A percentile compares a stretch with the other conserved stretches of the same genome.
Evolutionary conservation across 2,888 invertebrate species (phyloP).

Genomic region (Hermaeophaga mercurialis): DNA sequence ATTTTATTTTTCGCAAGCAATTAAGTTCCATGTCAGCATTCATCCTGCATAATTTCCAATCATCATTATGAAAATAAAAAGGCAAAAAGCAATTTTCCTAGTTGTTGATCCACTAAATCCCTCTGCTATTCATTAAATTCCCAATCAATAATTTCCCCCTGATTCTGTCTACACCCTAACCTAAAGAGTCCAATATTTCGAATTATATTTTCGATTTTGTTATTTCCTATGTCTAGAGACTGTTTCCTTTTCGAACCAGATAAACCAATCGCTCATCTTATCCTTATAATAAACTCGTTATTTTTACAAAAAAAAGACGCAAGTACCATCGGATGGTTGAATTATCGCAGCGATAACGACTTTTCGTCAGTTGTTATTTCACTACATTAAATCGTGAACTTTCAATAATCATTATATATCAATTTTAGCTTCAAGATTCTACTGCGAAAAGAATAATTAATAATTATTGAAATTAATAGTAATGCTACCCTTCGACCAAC

Average conservation of each 20-base stretch:
- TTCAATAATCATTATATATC: no score
- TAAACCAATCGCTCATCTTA: slow-evolving; percentile 5
- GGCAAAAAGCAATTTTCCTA: slow-evolving; percentile 20
- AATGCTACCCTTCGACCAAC: no score
- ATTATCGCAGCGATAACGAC: no score
- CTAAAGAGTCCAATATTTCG: slow-evolving; percentile 8
- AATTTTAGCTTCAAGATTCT: no score
- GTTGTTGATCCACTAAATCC: slow-evolving; percentile 19
- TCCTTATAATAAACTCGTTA: neutral
- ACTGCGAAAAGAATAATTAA: no score
- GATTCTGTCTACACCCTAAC: slow-evolving; percentile 18
- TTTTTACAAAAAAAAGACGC: no score
- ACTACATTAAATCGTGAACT: no score
- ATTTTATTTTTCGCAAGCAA: no score
- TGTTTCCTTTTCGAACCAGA: slow-evolving; percentile 4
- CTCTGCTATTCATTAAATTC: slow-evolving; percentile 11
- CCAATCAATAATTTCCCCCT: slow-evolving; percentile 24
- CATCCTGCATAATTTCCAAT: slow-evolving; percentile 6
- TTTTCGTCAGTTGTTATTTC: no score
- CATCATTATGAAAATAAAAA: slow-evolving; percentile 4
- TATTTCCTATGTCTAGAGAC: slow-evolving; percentile 13
- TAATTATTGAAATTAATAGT: no score
- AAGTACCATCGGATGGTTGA: no score
- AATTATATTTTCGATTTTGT: slow-evolving; percentile 20
- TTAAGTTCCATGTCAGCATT: no score